phyloP scores from a whole-genome alignment of 2,113 vertebrate genomes.

The Tragelaphus strepsiceros region DNA sequence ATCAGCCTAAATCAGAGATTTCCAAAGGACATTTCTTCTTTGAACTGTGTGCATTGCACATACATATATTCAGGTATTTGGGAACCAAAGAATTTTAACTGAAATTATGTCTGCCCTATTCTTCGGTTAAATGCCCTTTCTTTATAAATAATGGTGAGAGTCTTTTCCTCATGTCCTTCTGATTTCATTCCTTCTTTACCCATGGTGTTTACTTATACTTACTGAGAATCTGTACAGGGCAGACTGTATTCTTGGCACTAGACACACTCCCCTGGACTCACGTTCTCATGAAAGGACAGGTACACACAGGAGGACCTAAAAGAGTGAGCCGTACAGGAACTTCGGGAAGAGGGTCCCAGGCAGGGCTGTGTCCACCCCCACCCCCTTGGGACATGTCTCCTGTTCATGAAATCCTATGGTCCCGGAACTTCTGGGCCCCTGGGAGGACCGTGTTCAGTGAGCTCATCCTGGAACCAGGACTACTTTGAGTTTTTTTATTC shows the following conservation, averaged over 20 bases:
- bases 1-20: background rate
- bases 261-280: background rate
- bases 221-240: too few relatives aligned
- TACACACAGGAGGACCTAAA: rapidly evolving
- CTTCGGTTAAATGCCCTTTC: background rate
- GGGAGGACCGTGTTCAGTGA: background rate
- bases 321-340: rapidly evolving
- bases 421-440: rapidly evolving
- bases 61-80: rapidly evolving
- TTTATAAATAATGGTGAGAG: too few relatives aligned
- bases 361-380: background rate
- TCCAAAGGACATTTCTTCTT: background rate
- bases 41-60: rapidly evolving
- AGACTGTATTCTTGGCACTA: background rate
- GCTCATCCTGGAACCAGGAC: background rate
- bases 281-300: background rate
- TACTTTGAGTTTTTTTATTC: background rate
- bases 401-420: background rate
- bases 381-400: background rate
- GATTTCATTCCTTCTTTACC: background rate
- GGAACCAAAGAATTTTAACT: background rate
- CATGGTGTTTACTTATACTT: background rate
- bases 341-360: background rate
- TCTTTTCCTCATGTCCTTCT: background rate
- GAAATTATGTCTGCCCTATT: background rate